Base-by-base conservation (phyloP, 2,113 vertebrate species). In the Polyodon spathula region DNA sequence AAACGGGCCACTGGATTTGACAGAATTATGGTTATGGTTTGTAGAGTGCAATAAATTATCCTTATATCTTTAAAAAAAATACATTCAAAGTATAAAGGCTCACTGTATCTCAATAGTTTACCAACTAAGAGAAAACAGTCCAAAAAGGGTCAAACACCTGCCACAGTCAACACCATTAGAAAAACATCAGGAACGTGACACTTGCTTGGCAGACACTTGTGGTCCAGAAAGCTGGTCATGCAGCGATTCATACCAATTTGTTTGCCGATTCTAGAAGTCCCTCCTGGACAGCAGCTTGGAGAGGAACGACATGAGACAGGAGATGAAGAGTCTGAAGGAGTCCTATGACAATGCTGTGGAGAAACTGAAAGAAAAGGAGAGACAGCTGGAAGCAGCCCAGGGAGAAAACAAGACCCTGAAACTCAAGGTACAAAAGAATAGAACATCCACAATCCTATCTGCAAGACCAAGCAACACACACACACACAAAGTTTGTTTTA, bases 201-300 rank as follows among this genome's bases (percentile, higher is more conserved):
- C n/a, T n/a, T n/a, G n/a, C n/a, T n/a, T n/a, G n/a, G n/a, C n/a
- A n/a, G n/a, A n/a, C n/a, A n/a, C n/a, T n/a, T n/a, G n/a, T n/a
- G n/a, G n/a, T n/a, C n/a, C n/a, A n/a, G n/a, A n/a, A 12, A 4
- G 46, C 8, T 12, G 11, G 7, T 5, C 46, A 50, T 10, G 11
- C 46, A 50, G n/a, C 7, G 4, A 14, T 10, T 8, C 10, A 14
- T 14, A 10, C 46, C n/a, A 14, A 50, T 10, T 10, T 8, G 46
- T 61, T 64, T 67, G 62, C 37, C 40, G 59, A 56, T 68, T 73
- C 40, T 73, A 98, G 96, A 97, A 94, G 89, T 90, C 90, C 12
- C 76, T 98, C 1, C 82, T 98, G 71, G 92, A 97, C 52, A 90
- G 90, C 69, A 92, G 93, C 57, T 68, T 93, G 71, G 88, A 79